These are phyloP conservation scores for Xenus cinereus DNA, from an alignment of 2,113 vertebrate genomes.

Conservation along the genomic window DNA sequence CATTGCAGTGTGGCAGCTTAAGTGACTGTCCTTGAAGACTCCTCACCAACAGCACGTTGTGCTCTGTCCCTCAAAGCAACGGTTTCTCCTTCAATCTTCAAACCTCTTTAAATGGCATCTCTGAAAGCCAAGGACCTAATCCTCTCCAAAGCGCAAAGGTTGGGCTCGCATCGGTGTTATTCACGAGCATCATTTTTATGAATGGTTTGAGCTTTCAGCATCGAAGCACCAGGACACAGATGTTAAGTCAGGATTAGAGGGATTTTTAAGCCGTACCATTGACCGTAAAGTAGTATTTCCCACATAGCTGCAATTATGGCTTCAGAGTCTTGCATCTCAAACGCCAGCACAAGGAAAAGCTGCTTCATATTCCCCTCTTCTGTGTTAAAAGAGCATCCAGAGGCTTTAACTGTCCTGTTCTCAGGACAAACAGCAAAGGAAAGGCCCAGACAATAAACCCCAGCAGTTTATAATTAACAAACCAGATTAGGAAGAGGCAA, in stretches of 20 bases:
- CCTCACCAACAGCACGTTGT: neutral
- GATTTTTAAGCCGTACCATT: neutral
- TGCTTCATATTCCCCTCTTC: neutral
- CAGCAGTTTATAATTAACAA: neutral
- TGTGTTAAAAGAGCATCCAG: neutral
- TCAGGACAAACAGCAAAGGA: neutral
- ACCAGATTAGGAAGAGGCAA: neutral
- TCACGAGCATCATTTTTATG: rapidly evolving
- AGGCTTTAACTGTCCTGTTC: neutral
- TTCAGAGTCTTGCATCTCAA: neutral
- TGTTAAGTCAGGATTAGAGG: neutral
- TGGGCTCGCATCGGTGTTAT: neutral
- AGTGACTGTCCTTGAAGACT: neutral
- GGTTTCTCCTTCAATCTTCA: neutral
- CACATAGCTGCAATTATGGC: neutral
- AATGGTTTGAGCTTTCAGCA: neutral
- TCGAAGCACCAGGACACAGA: neutral
- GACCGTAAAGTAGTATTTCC: neutral
- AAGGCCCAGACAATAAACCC: neutral
- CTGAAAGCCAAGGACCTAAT: neutral
- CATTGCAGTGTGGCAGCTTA: neutral
- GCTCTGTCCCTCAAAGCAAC: neutral
- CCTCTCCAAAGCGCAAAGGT: rapidly evolving
- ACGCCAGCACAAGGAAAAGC: neutral
- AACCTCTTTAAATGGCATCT: neutral